A percentile compares a stretch with the other conserved stretches of the same genome.
These are phyloP conservation scores for Apoda limacodes DNA, from an alignment of 2,888 invertebrate genomes.

Conservation along the genomic window DNA sequence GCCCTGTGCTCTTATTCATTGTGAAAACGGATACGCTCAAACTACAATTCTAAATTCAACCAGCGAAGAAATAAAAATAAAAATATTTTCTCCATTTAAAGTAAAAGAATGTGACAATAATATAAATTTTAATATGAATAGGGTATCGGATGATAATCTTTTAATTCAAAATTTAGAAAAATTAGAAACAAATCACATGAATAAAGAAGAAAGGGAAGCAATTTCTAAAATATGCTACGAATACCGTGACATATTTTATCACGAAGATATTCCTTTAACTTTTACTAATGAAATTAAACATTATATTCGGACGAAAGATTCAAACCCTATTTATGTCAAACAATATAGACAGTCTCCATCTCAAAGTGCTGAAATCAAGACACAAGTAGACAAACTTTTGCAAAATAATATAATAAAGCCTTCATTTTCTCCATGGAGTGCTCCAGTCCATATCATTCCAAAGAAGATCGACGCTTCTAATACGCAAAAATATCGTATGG, in stretches of 20 bases:
- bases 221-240: not conserved
- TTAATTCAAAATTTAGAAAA: constrained; percentile 10
- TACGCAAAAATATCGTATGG: constrained; percentile 13
- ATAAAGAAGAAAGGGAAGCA: constrained; percentile 10
- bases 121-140: too few relatives aligned
- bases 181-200: constrained; percentile 15
- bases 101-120: constrained; percentile 8
- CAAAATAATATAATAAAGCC: constrained; percentile 14
- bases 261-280: constrained; percentile 4
- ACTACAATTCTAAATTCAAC: constrained; percentile 12
- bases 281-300: constrained; percentile 6
- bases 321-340: constrained; percentile 7
- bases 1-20: constrained; percentile 11
- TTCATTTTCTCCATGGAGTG: constrained; percentile 16
- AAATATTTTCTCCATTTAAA: constrained; percentile 3
- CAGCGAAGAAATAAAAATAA: constrained; percentile 2
- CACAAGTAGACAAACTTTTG: constrained; percentile 12
- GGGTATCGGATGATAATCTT: constrained; percentile 4
- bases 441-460: constrained; percentile 17
- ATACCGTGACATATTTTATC: constrained; percentile 3
- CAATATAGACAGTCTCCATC: constrained; percentile 10
- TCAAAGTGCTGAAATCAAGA: constrained; percentile 9
- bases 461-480: constrained; percentile 18
- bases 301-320: constrained; percentile 3
- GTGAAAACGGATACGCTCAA: constrained; percentile 10